Conservation (phyloP, 2,888 invertebrate genomes). For the Rotaria sp. region DNA sequence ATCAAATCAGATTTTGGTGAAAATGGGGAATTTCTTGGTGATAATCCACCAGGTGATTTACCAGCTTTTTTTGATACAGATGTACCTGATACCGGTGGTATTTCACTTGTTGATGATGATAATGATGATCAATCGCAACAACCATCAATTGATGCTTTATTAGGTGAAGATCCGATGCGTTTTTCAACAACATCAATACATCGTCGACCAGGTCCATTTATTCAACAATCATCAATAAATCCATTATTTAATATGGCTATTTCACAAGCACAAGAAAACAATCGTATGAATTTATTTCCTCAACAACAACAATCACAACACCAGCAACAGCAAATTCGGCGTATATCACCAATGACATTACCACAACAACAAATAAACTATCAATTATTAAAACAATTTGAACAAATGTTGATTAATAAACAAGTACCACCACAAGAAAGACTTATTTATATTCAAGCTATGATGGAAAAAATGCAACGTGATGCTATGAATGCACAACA, state of each 20-base stretch:
- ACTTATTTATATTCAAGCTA: background rate
- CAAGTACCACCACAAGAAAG: background rate
- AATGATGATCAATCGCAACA: background rate
- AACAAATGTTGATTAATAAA: background rate
- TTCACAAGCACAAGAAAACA: background rate
- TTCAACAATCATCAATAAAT: background rate
- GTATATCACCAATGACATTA: background rate
- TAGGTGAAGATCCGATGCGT: background rate
- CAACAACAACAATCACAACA: background rate
- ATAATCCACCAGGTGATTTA: background rate
- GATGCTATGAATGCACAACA: background rate
- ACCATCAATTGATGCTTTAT: background rate
- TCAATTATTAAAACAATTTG: slow-evolving; percentile 29
- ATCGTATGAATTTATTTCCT: background rate
- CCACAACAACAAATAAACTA: slow-evolving; percentile 4
- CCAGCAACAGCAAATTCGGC: background rate
- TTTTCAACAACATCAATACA: background rate
- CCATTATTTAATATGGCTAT: slow-evolving; percentile 3
- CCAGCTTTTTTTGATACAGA: background rate
- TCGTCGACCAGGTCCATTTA: background rate
- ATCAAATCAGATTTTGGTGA: slow-evolving; percentile 17
- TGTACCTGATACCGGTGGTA: background rate
- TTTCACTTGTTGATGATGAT: background rate
- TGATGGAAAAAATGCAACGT: slow-evolving; percentile 25
- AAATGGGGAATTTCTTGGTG: slow-evolving; percentile 21